Evolutionary conservation across 2,797 vertebrate genomes (phyloP).

Genomic region (Allobates femoralis): DNA sequence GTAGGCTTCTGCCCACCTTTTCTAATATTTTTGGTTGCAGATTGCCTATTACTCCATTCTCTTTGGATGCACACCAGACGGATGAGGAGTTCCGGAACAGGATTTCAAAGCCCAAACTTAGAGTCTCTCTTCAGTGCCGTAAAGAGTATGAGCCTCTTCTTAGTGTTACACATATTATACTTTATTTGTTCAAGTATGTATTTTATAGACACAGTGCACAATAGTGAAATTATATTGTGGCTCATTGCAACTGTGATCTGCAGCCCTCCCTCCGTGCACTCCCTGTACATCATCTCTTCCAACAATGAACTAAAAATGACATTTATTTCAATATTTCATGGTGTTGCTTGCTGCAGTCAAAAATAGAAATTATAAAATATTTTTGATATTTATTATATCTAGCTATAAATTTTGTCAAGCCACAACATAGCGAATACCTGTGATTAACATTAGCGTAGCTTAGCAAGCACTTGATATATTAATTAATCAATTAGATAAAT

Average conservation of each 20-base stretch:
- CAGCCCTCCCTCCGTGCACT: neutral
- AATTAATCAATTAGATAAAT: no score
- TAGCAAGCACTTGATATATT: no score
- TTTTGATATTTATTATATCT: no score
- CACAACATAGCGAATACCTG: no score
- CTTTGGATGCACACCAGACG: no score
- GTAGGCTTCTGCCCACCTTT: neutral
- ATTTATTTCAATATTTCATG: neutral
- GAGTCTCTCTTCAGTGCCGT: neutral
- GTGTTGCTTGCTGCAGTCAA: no score
- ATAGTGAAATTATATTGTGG: rapidly evolving
- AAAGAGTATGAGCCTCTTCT: constrained; percentile 9
- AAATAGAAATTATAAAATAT: no score
- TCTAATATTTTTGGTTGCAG: neutral
- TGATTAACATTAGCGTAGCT: no score
- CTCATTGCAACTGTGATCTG: neutral
- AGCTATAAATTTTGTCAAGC: no score
- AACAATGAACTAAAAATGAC: neutral
- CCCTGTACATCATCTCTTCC: neutral
- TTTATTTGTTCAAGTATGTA: neutral
- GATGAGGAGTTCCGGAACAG: neutral
- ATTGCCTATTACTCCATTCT: neutral
- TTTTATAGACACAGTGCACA: neutral
- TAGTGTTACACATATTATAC: neutral
- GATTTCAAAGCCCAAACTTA: neutral